These are phyloP conservation scores for Anoncus sp. DNA, from an alignment of 2,888 invertebrate species.

Conservation along the genomic window DNA sequence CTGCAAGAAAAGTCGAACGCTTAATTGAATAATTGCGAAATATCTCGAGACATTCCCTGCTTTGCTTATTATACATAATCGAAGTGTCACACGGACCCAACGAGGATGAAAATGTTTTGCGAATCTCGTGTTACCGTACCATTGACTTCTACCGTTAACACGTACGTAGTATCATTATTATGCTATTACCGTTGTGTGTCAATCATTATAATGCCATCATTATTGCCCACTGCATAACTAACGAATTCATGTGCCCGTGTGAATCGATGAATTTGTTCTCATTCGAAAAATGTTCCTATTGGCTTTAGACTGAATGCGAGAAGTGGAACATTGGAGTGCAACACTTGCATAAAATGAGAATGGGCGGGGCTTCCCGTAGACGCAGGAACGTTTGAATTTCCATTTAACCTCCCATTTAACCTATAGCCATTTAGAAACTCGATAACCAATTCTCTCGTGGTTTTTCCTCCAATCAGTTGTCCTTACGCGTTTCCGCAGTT, in stretches of 20 bases:
- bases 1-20: no score
- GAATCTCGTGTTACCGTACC: not conserved
- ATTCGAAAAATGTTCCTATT: not conserved
- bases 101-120: slow-evolving; percentile 28
- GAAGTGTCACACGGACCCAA: slow-evolving; percentile 34
- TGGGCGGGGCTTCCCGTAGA: not conserved
- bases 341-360: slow-evolving; percentile 12
- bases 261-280: not conserved
- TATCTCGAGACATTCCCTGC: no score
- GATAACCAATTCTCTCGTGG: slow-evolving; percentile 21
- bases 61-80: slow-evolving; percentile 25
- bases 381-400: slow-evolving; percentile 43
- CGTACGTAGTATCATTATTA: slow-evolving; percentile 5
- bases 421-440: slow-evolving; percentile 17
- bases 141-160: not conserved
- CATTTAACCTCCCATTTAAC: slow-evolving; percentile 16
- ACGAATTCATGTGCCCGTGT: not conserved
- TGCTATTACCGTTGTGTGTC: not conserved
- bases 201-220: slow-evolving; percentile 13
- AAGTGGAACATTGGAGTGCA: not conserved
- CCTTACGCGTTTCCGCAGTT: slow-evolving; percentile 31
- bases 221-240: slow-evolving; percentile 1
- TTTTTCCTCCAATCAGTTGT: slow-evolving; percentile 3
- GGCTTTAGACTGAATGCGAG: not conserved
- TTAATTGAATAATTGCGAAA: no score